Percentiles rank a stretch among this genome's conserved stretches.
These are phyloP conservation scores for Epinephelus coioides DNA, from an alignment of 2,797 vertebrate species.

Conservation along the genomic window DNA sequence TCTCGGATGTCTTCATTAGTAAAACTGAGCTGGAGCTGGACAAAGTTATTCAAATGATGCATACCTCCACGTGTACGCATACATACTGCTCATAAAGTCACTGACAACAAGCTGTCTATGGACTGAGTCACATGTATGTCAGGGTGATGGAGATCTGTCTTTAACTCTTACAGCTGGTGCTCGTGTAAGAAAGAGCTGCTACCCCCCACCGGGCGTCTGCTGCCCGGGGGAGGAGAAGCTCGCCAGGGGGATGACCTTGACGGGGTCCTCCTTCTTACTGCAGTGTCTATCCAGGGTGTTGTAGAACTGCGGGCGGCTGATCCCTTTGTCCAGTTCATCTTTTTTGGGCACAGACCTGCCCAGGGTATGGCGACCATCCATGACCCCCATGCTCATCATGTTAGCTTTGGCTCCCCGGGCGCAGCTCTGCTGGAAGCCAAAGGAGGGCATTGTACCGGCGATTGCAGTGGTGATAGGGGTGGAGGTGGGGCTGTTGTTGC, in stretches of 20 bases:
- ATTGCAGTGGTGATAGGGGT: conserved; percentile 79
- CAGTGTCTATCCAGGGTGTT: conserved; percentile 94
- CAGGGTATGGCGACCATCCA: conserved; percentile 91
- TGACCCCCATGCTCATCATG: conserved; percentile 83
- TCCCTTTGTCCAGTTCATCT: conserved; percentile 91
- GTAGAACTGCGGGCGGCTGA: conserved; percentile 92
- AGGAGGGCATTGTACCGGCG: conserved; percentile 83
- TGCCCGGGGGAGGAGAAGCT: conserved; percentile 89
- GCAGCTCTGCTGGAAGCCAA: conserved; percentile 92
- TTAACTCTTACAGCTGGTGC: conserved; percentile 90
- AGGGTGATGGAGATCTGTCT: conserved; percentile 69
- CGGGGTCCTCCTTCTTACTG: conserved; percentile 89
- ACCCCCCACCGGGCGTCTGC: conserved; percentile 79
- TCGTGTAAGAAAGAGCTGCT: conserved; percentile 89
- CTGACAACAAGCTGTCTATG: conserved; percentile 60
- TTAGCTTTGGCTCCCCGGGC: conserved; percentile 83
- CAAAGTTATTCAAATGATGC: conserved; percentile 56
- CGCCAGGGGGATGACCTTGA: conserved; percentile 95
- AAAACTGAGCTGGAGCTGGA: conserved; percentile 65
- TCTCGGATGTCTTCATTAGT: conserved; percentile 68
- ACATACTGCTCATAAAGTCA: conserved; percentile 71
- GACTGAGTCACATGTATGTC: conserved; percentile 64
- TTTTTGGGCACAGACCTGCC: conserved; percentile 92
- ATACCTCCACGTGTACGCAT: conserved; percentile 62
- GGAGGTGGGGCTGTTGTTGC: conserved; percentile 79